Evolutionary conservation across 2,888 invertebrate genomes (phyloP), one percentile per base, ranked within the genome.

Genomic region (Beris morrisii): DNA sequence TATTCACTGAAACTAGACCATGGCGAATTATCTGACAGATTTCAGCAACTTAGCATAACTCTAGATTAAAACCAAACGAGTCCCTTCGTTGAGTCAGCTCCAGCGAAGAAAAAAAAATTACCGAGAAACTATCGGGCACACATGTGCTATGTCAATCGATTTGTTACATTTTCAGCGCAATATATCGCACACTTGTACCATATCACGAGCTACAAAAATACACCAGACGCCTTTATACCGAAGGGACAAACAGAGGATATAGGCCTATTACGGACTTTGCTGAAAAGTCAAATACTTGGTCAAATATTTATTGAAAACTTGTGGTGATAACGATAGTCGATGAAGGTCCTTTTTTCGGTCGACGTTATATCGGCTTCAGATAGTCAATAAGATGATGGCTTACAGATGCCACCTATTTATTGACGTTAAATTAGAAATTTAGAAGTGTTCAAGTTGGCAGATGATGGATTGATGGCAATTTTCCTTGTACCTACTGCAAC

Each of bases 301-400:
- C 56, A 56, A 38, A 56, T 38, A 56, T 56, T 44, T 56, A 56
- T 56, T 56, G 56, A 44, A 44, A 44, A 38, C 56, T 56, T 43
- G 13, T 31, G 38, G n/a, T n/a, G 12, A 22, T 15, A n/a, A 11
- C 54, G 3, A 31, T n/a, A 11, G 38, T 7, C 38, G 38, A 38
- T 38, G 12, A 12, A 54, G 31, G 13, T 3, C 54, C 9, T n/a
- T 28, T 52, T 54, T 31, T 31, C 30, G 54, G 30, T n/a, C 11
- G 54, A 11, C n/a, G n/a, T 13, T 9, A 28, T 31, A 31, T 9
- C 52, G 7, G 54, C n/a, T n/a, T 5, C 4, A 54, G 30, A 54
- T n/a, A 54, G 54, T 54, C 54, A 54, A 54, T 22, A 54, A 28
- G 54, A 31, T 54, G 30, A 31, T 54, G 31, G 28, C 31, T 31